These are phyloP conservation scores for Andrena dorsata DNA, from an alignment of 2,888 invertebrate genomes.

Conservation along the genomic window DNA sequence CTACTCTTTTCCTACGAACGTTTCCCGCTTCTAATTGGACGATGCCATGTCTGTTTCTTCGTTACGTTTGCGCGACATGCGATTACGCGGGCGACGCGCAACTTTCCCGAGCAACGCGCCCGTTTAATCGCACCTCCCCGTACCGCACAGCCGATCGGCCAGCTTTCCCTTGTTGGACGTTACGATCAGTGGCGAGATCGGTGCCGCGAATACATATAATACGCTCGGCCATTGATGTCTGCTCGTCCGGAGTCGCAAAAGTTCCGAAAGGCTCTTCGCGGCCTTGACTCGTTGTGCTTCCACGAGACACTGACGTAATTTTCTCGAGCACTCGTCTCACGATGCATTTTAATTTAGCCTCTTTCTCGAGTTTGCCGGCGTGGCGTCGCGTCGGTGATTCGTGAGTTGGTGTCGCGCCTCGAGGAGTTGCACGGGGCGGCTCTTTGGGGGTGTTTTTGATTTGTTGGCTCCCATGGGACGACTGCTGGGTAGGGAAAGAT, in stretches of 20 bases:
- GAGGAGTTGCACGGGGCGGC: conserved; percentile 71
- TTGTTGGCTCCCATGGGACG: conserved; percentile 78
- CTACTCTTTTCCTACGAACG: conserved; percentile 16
- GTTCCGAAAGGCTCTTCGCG: conserved; percentile 4
- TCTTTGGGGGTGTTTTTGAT: conserved; percentile 83
- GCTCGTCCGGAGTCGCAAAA: neutral
- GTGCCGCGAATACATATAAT: too few species aligned
- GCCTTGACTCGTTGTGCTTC: conserved; percentile 44
- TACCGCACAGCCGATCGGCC: too few species aligned
- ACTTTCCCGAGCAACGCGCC: neutral
- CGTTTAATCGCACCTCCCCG: neutral
- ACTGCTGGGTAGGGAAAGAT: conserved; percentile 17
- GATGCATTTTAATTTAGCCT: conserved; percentile 78
- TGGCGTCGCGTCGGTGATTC: conserved; percentile 36
- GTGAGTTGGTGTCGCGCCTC: conserved; percentile 48
- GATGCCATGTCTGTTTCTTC: conserved; percentile 42
- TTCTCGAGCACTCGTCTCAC: conserved; percentile 50
- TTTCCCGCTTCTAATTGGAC: conserved; percentile 69
- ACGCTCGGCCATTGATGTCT: neutral
- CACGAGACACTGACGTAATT: conserved; percentile 54
- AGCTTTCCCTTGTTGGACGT: too few species aligned
- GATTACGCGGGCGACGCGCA: conserved; percentile 33
- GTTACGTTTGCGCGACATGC: conserved; percentile 27
- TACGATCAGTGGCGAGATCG: too few species aligned
- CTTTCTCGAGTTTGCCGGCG: conserved; percentile 65